These are phyloP conservation scores for Ladona fulva DNA, from an alignment of 1,140 invertebrate species.

Conservation along the genomic window DNA sequence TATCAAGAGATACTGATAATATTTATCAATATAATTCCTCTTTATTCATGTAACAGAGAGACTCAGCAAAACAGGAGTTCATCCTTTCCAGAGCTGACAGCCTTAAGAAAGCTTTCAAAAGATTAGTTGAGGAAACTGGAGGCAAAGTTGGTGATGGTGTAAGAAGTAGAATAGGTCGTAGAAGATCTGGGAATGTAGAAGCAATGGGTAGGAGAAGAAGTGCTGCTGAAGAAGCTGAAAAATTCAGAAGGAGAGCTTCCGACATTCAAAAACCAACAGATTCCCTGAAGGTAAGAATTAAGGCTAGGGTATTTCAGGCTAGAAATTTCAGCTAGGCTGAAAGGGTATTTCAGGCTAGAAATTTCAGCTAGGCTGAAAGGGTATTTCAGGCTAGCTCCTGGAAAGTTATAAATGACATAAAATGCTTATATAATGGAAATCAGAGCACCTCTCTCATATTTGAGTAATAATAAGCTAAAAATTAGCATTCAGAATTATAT, in stretches of 20 bases:
- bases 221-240: background rate
- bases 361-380: too few relatives aligned
- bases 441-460: too few relatives aligned
- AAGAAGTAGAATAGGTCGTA: constrained; percentile 25
- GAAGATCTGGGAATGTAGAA: constrained; percentile 1
- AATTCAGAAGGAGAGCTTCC: background rate
- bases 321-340: too few relatives aligned
- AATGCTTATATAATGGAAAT: too few relatives aligned
- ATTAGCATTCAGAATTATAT: too few relatives aligned
- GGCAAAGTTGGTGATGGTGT: constrained; percentile 49
- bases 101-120: constrained; percentile 76
- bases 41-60: constrained; percentile 14
- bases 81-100: constrained; percentile 59
- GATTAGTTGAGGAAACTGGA: constrained; percentile 74
- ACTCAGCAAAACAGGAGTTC: constrained; percentile 37
- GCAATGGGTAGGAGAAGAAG: background rate
- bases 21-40: background rate
- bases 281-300: too few relatives aligned
- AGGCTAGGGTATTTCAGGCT: too few relatives aligned
- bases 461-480: too few relatives aligned
- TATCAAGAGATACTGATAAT: background rate
- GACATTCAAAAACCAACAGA: too few relatives aligned
- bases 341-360: too few relatives aligned
- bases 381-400: too few relatives aligned
- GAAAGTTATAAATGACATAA: too few relatives aligned